Base-by-base conservation (phyloP, 2,888 invertebrate genomes). In the Anarsia innoxiella region DNA sequence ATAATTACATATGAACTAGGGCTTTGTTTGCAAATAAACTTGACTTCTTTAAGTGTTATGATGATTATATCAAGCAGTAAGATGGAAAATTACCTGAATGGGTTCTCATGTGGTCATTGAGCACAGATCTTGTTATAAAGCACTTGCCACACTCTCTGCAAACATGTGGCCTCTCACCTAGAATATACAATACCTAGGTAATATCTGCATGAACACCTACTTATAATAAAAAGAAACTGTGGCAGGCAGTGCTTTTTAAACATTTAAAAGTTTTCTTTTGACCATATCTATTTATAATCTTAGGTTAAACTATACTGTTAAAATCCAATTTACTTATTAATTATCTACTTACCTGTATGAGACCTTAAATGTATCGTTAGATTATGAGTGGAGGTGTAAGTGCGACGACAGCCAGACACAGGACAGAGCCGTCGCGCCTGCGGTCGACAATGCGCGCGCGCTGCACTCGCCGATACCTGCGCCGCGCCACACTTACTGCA, bases 91-190 rank as follows among this genome's bases (percentile, higher is more conserved):
- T 39, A 72, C 73, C 74, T 47, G 74, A 69, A 29, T 76, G 76
- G 42, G 15, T 37, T 19, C 31, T 37, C 6, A 13, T 5, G 37
- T 76, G 75, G 25, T 66, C 59, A n/a, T 45, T 59, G 3, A 76
- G 49, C 1, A 65, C 66, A 29, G 61, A 65, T 39, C 64, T 72
- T 39, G 65, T 63, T 12, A 61, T 53, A 42, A 75, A 76, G 4
- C 45, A 48, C 42, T 72, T 76, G 1, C 59, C 62, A 37, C 79
- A 79, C 13, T 69, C 63, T 0, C 41, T 42, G 34, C 78, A 79
- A 23, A 56, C 53, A 23, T 65, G 69, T 0, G 77, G 78, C 29
- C 61, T 59, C 37, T 78, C 76, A 5, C 78, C 78, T 77, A 59
- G 1, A 60, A 66, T 14, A 12, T 9, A 31, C 25, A 19, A 4